phyloP scores from a whole-genome alignment of 1,140 invertebrate genomes.

The Caenorhabditis remanei region DNA sequence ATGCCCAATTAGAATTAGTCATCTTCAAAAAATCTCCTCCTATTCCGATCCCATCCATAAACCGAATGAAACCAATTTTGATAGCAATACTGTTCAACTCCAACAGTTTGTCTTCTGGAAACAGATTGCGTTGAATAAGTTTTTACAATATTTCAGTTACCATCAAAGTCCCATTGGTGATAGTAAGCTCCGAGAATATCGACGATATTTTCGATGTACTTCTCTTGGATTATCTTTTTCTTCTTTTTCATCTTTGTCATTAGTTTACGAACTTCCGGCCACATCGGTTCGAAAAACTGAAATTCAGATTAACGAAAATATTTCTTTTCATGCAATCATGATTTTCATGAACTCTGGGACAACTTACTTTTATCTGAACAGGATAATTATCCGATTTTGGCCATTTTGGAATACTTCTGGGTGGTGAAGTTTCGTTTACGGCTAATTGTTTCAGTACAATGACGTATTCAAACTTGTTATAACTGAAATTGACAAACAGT shows the following conservation, averaged over 20 bases:
- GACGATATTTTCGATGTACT: too few relatives aligned
- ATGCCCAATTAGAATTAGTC: background rate
- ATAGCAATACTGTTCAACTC: background rate
- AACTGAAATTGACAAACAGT: background rate
- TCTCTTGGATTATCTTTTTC: too few relatives aligned
- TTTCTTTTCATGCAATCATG: too few relatives aligned
- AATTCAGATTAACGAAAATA: background rate
- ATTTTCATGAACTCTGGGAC: too few relatives aligned
- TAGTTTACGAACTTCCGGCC: background rate
- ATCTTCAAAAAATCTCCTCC: background rate
- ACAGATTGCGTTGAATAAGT: too few relatives aligned
- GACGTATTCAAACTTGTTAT: background rate
- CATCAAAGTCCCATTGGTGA: background rate
- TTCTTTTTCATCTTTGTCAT: too few relatives aligned
- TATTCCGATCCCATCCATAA: background rate
- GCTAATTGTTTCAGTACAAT: background rate
- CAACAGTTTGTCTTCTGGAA: background rate
- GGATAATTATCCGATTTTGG: background rate
- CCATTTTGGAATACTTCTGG: background rate
- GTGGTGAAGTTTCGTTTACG: background rate
- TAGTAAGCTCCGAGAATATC: constrained; percentile 16
- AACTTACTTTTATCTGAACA: background rate
- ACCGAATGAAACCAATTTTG: background rate
- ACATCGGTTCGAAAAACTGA: background rate
- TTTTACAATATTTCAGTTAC: background rate